phyloP scores from a whole-genome alignment of 2,888 invertebrate species.

The Thymelicus sylvestris region DNA sequence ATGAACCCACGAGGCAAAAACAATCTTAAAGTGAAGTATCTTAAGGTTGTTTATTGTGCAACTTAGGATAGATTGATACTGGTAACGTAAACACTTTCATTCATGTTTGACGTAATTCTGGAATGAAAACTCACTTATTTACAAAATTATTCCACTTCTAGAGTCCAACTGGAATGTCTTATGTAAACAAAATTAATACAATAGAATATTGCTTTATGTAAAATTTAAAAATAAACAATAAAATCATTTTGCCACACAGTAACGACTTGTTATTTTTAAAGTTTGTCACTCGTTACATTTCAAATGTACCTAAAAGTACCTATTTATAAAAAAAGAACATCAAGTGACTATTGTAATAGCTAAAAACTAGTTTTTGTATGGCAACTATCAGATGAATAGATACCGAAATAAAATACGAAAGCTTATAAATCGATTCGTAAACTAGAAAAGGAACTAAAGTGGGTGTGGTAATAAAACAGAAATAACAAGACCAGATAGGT shows the following conservation, averaged over 20 bases:
- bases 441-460: constrained; percentile 26
- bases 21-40: not conserved
- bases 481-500: constrained; percentile 35
- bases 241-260: not conserved
- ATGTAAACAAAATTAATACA: constrained; percentile 18
- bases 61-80: constrained; percentile 28
- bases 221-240: not conserved
- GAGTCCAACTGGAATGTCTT: constrained; percentile 29
- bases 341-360: not conserved
- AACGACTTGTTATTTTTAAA: not conserved
- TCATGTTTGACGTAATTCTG: constrained; percentile 37
- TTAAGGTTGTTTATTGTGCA: constrained; percentile 13
- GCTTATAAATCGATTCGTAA: constrained; percentile 27
- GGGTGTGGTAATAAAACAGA: constrained; percentile 37
- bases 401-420: constrained; percentile 15
- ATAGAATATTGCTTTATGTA: constrained; percentile 8
- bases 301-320: not conserved
- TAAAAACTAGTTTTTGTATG: constrained; percentile 13
- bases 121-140: constrained; percentile 34
- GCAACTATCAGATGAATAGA: not conserved
- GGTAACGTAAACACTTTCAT: constrained; percentile 35
- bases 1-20: not conserved
- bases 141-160: constrained; percentile 31
- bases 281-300: not conserved
- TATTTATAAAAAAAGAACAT: constrained; percentile 1